Evolutionary conservation across 2,888 invertebrate genomes (phyloP), one percentile per base, ranked within the genome.

Genomic region (Drosophila mulleri): DNA sequence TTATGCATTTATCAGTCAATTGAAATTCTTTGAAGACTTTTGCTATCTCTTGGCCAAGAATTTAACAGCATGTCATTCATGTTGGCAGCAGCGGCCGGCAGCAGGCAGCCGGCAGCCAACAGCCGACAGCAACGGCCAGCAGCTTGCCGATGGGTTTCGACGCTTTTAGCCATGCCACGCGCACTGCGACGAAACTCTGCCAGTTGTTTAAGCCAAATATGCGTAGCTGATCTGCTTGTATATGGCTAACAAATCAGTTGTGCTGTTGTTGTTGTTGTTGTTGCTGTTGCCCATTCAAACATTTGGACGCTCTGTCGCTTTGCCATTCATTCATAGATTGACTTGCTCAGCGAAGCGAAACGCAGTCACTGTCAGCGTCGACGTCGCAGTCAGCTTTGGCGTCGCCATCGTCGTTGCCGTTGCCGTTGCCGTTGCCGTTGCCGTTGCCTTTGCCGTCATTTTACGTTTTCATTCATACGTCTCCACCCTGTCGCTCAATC

Each of bases 131-230:
- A 29, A 8, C 29, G 5, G 29, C 29, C 29, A 29, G 1, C n/a
- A n/a, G n/a, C n/a, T 1, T 1, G 29, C 32, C 44, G 50, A 47
- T 20, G 44, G 12, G 54, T 48, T 60, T 61, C 41, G 68, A 56
- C 67, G 73, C 64, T 72, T 72, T 89, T 86, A 82, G 88, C 73
- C 87, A 82, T 87, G 90, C 91, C 90, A 90, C 90, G 90, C 90
- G 89, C 80, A 83, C 52, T 60, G 48, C 61, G 53, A 56, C 62
- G 37, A 18, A 14, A 58, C 59, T 71, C 58, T 66, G 64, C 53
- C 59, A 65, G 77, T 82, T 85, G 85, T 80, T 86, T 83, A 78
- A 77, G 83, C 86, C 88, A 86, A 86, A 88, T 88, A 75, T 86
- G 86, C 86, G 80, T 86, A 78, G 75, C 85, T 83, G 85, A 88